Evolutionary conservation across 2,888 invertebrate genomes (phyloP), one percentile per base, ranked within the genome.

Genomic region (Ametastegia equiseti): DNA sequence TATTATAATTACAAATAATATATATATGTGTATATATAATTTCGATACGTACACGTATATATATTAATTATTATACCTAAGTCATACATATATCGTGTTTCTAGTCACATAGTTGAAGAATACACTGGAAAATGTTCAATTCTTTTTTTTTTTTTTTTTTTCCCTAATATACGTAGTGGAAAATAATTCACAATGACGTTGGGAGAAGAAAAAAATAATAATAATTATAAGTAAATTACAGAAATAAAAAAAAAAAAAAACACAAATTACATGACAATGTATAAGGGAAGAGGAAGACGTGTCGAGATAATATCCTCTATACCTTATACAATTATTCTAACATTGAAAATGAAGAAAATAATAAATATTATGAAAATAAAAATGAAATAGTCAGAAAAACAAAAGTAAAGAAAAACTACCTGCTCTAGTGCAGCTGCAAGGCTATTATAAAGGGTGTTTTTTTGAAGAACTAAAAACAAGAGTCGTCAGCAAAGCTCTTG

Each of bases 71-170:
- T 67, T 67, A 84, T 84, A 86, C 84, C 85, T 90, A 89, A 89
- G 88, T 89, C 89, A 87, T 89, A 87, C 78, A 84, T 81, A 87
- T 88, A 88, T 88, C 89, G 90, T 89, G 89, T 89, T 89, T 91
- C 91, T 91, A 91, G 91, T 91, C 91, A 91, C 86, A 88, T 87
- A 88, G 85, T 84, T 85, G 81, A 84, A 84, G 81, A 82, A 78
- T 78, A 78, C 78, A 78, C 78, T 78, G 63, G 42, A 42, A 78
- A 39, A 60, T 42, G 60, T 23, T 39, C 23, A 42, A 45, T 39
- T 60, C 27, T 23, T 27, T n/a, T 13, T 75, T 15, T 71, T 47
- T 2, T 30, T 15, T 13, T 23, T 50, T 15, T 54, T 54, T 54
- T n/a, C 39, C 39, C 15, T 60, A 1, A 60, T 27, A 30, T 30